Conservation (phyloP, 2,113 vertebrate species). For the Fulica atra region DNA sequence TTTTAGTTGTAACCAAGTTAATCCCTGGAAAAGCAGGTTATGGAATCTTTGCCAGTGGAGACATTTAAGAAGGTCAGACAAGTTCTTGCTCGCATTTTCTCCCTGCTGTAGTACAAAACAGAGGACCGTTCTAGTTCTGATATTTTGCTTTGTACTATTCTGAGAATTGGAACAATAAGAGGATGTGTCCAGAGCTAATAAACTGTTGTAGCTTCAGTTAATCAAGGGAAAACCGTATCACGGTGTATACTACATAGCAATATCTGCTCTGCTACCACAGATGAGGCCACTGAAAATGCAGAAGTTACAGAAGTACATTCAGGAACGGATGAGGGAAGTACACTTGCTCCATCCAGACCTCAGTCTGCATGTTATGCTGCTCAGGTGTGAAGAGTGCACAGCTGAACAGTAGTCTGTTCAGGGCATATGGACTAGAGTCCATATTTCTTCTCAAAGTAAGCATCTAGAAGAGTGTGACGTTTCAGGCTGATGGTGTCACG, state of each 20-base stretch:
- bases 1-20: not conserved
- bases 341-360: not conserved
- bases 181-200: not conserved
- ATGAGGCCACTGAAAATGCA: not conserved
- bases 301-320: not conserved
- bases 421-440: not conserved
- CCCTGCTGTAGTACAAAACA: not conserved
- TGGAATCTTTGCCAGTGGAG: not conserved
- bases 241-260: not conserved
- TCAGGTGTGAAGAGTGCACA: not conserved
- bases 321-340: not conserved
- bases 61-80: not conserved
- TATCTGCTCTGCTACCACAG: not conserved
- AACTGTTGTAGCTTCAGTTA: not conserved
- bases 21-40: not conserved
- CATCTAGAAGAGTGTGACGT: not conserved
- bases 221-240: not conserved
- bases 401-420: not conserved
- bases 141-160: not conserved
- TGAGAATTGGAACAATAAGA: not conserved
- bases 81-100: not conserved
- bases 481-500: not conserved
- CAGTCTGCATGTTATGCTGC: accelerated
- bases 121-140: not conserved
- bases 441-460: not conserved